A percentile compares a stretch with the other conserved stretches of the same genome.
Evolutionary conservation across 2,888 invertebrate species (phyloP).

Genomic region (Achlya flavicornis): DNA sequence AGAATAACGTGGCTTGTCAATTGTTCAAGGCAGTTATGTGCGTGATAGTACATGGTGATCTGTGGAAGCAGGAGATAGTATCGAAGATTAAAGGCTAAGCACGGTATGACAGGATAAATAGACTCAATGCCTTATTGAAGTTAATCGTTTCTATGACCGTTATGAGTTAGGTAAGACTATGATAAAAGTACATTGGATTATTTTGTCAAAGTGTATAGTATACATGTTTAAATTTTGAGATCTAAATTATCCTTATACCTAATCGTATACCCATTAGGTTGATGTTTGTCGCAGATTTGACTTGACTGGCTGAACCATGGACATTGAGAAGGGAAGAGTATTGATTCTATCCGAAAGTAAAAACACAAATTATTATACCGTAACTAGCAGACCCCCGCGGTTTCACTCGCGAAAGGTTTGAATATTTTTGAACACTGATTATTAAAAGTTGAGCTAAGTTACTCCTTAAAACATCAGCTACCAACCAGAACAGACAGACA

Average conservation of each 20-base stretch:
- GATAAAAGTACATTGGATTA: conserved; percentile 19
- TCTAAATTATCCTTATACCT: background rate
- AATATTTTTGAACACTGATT: too few relatives aligned
- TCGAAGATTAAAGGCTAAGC: conserved; percentile 42
- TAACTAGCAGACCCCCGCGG: too few relatives aligned
- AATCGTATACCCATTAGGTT: too few relatives aligned
- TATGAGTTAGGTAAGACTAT: conserved; percentile 29
- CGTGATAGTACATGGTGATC: conserved; percentile 50
- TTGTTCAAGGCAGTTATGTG: conserved; percentile 46
- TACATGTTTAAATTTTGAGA: background rate
- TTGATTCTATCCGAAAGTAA: too few relatives aligned
- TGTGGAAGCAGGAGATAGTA: conserved; percentile 51
- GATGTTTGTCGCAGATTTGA: too few relatives aligned
- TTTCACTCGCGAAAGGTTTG: too few relatives aligned
- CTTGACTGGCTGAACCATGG: too few relatives aligned
- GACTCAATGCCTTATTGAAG: conserved; percentile 46
- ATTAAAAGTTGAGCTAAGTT: too few relatives aligned
- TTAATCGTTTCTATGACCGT: conserved; percentile 47
- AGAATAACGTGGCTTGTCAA: conserved; percentile 32
- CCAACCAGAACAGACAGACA: too few relatives aligned
- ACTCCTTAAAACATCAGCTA: too few relatives aligned
- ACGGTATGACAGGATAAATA: conserved; percentile 47
- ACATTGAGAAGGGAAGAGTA: too few relatives aligned
- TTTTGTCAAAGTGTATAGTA: background rate
- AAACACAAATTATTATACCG: too few relatives aligned